Evolutionary conservation across 2,113 vertebrate species (phyloP), one percentile per base, ranked within the genome.

Genomic region (Coracopsis vasa): DNA sequence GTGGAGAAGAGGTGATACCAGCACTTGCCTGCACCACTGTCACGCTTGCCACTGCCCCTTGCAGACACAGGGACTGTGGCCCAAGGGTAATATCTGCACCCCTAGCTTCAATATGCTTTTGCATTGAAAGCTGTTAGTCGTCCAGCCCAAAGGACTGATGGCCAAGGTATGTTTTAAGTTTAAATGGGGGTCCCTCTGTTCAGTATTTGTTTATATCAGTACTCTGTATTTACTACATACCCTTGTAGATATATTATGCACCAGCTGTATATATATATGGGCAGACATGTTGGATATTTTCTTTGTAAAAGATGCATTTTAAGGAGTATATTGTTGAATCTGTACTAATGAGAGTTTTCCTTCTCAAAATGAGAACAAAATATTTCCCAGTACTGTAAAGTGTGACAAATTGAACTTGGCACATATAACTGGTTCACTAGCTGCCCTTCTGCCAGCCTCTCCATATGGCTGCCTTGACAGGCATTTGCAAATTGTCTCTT

Each of bases 341-440:
- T 72, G 83, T 64, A 13, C 39, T 84, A 77, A 54, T 19, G 29
- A 78, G 66, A 74, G 25, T 47, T 77, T 85, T 86, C 48, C 41
- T 86, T 75, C 41, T 82, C 41, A 69, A 92, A 94, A 88, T 0
- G 1, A 94, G 83, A 81, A 67, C n/a, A 90, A 91, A 96, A 28
- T 77, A 93, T 74, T 93, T 93, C 58, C 91, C 14, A 8, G 64
- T 80, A 79, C 69, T 45, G n/a, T 58, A 73, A 88, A 86, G 44
- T 90, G 77, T 97, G 96, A 97, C 85, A 93, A 95, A 97, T 96
- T 53, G 86, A 92, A 92, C 73, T 50, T 96, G 97, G 94, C 97
- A 97, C 54, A 10, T 67, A 54, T 89, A 97, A 80, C 93, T 96
- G 96, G 94, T 97, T 97, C 96, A 96, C 96, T 96, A 95, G 96